phyloP scores from a whole-genome alignment of 64 coral and sea anemone genomes.

The Exaiptasia diaphana region DNA sequence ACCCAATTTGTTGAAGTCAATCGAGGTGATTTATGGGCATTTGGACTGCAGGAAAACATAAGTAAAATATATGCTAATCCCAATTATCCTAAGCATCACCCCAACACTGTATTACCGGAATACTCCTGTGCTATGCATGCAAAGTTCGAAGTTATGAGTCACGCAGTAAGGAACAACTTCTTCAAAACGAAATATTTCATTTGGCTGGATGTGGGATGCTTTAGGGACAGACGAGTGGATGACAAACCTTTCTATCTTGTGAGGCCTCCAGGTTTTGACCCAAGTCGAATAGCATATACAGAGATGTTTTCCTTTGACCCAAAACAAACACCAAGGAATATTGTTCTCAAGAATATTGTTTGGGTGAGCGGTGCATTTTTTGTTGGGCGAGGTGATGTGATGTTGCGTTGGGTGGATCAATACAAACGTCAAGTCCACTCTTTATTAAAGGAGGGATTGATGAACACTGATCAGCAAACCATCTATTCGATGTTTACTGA shows the following conservation, averaged over 20 bases:
- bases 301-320: neutral
- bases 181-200: constrained; percentile 5
- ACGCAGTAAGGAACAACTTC: neutral
- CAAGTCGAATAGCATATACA: neutral
- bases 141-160: neutral
- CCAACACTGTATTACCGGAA: neutral
- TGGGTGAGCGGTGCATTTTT: constrained; percentile 7
- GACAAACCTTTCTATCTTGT: neutral
- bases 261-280: neutral
- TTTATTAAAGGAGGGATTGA: neutral
- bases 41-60: neutral
- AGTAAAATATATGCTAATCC: neutral
- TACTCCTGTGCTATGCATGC: neutral
- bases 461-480: neutral
- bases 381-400: neutral
- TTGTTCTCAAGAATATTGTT: neutral
- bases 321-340: neutral
- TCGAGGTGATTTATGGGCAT: neutral
- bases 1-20: neutral
- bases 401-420: neutral
- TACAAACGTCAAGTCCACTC: neutral
- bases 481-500: neutral
- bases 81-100: neutral
- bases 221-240: neutral
- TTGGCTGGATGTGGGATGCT: neutral